A percentile compares a stretch with the other conserved stretches of the same genome.
Conservation (phyloP, 2,888 invertebrate species). For the Pandemis cinnamomeana region DNA sequence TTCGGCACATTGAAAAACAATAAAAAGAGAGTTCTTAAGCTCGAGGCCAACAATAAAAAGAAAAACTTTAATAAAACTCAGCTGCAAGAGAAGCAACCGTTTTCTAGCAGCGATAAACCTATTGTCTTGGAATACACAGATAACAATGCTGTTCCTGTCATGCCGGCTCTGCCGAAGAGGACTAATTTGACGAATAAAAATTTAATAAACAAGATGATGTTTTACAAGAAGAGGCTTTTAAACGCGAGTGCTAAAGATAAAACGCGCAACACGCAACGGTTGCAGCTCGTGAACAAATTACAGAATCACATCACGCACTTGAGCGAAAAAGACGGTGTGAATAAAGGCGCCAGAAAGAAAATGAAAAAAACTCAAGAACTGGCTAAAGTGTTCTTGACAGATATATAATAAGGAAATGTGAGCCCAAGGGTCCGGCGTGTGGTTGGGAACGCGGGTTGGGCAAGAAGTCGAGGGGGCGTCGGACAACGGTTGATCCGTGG, state of each 20-base stretch:
- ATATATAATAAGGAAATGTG: conserved; percentile 59
- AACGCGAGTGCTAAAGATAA: not conserved
- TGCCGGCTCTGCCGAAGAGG: not conserved
- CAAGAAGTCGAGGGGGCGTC: conserved; percentile 40
- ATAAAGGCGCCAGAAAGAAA: conserved; percentile 64
- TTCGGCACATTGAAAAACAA: conserved; percentile 45
- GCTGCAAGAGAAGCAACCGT: conserved; percentile 49
- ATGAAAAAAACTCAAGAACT: conserved; percentile 63
- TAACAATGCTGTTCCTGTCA: not conserved
- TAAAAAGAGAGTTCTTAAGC: conserved; percentile 43
- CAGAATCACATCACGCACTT: conserved; percentile 1
- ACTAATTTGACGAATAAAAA: not conserved
- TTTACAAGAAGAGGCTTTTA: conserved; percentile 4
- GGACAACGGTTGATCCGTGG: conserved; percentile 46
- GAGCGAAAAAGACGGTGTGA: conserved; percentile 42
- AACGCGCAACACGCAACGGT: not conserved
- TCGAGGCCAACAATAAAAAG: conserved; percentile 47
- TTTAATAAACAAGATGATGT: not conserved
- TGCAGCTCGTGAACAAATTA: not conserved
- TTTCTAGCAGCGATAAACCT: conserved; percentile 21
- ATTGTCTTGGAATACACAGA: not conserved
- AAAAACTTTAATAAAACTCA: conserved; percentile 53
- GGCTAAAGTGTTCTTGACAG: conserved; percentile 68
- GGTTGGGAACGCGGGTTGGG: conserved; percentile 5
- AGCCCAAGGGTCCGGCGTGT: conserved; percentile 34